A percentile compares a stretch with the other conserved stretches of the same genome.
phyloP scores from a whole-genome alignment of 2,888 invertebrate species.

The Iphiclides podalirius region DNA sequence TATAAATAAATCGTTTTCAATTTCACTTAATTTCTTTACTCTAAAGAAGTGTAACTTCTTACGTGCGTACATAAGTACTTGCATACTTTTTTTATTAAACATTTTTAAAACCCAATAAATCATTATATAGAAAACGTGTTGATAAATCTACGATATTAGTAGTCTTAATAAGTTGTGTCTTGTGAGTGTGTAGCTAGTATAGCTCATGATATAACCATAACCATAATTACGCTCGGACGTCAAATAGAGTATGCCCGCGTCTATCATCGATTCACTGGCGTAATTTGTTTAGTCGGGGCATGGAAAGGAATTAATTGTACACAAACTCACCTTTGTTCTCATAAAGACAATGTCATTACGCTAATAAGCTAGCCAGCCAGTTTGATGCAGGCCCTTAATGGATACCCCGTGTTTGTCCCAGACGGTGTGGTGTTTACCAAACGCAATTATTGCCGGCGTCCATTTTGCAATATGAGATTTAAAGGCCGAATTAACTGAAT shows the following conservation, averaged over 20 bases:
- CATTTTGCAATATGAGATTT: conserved; percentile 77
- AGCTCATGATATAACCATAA: no score
- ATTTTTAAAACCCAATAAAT: no score
- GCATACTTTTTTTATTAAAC: no score
- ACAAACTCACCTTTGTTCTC: conserved; percentile 56
- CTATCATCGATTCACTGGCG: conserved; percentile 10
- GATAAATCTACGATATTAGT: no score
- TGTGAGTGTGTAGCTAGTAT: no score
- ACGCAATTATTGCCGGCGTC: conserved; percentile 72
- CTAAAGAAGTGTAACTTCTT: no score
- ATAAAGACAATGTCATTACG: conserved; percentile 60
- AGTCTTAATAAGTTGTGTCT: no score
- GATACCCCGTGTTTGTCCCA: conserved; percentile 42
- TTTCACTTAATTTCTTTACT: no score
- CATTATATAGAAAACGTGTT: no score
- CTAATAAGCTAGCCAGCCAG: conserved; percentile 46
- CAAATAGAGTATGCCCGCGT: conserved; percentile 9
- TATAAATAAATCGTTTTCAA: no score
- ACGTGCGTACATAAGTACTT: no score
- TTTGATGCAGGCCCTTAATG: conserved; percentile 51
- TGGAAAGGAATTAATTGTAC: conserved; percentile 40
- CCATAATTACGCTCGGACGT: conserved; percentile 1
- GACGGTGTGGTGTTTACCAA: conserved; percentile 58
- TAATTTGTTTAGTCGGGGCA: conserved; percentile 24
- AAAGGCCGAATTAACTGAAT: conserved; percentile 75